phyloP scores from a whole-genome alignment of 2,113 vertebrate species.

The Falco punctatus region DNA sequence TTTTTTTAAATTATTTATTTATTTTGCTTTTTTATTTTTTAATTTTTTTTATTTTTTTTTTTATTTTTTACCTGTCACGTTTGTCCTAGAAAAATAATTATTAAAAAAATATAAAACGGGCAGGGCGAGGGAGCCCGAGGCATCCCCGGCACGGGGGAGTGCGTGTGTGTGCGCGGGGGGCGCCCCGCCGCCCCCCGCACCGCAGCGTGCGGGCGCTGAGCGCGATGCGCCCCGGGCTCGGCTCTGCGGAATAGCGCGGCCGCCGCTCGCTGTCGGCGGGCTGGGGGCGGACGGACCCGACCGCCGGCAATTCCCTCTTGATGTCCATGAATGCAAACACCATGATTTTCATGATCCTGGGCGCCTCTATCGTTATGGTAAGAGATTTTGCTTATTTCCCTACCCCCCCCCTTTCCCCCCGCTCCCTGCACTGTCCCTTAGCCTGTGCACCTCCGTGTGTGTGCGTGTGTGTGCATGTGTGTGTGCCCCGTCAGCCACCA shows the following conservation, averaged over 20 bases:
- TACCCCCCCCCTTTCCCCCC: neutral
- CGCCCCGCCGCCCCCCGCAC: neutral
- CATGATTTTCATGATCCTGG: conserved; percentile 99
- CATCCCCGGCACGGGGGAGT: neutral
- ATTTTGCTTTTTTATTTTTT: neutral
- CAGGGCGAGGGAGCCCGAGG: neutral
- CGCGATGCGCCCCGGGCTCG: conserved; percentile 26
- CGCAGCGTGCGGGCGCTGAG: neutral
- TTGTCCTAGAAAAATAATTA: conserved; percentile 4
- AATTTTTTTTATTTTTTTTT: no score
- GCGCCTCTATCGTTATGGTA: conserved; percentile 98
- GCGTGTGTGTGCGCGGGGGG: neutral
- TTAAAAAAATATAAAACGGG: neutral
- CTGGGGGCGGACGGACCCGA: conserved; percentile 50
- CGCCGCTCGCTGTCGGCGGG: conserved; percentile 12
- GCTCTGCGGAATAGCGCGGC: conserved; percentile 49
- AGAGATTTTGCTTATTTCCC: conserved; percentile 64
- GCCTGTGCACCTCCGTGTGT: neutral
- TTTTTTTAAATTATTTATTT: neutral
- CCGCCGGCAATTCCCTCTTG: conserved; percentile 80
- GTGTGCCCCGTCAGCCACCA: neutral
- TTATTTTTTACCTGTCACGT: neutral
- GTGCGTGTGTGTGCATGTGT: neutral
- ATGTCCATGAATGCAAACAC: conserved; percentile 98
- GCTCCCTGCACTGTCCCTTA: neutral